These are phyloP conservation scores for Xestia sexstrigata DNA, from an alignment of 2,888 invertebrate genomes.

Conservation along the genomic window DNA sequence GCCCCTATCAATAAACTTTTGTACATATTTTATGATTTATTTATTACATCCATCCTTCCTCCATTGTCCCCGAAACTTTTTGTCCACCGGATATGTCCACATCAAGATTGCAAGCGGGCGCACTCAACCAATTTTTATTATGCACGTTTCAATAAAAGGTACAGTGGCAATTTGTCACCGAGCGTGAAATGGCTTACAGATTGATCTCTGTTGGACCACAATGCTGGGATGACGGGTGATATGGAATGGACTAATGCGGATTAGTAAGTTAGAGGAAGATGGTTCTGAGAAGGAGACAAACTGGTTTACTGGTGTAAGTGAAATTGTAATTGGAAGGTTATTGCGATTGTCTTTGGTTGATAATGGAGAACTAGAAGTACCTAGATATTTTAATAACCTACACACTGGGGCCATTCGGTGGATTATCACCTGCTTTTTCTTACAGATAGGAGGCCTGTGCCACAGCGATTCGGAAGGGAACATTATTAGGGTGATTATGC, in stretches of 20 bases:
- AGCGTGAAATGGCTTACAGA: slow-evolving; percentile 69
- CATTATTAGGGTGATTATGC: not conserved
- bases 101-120: slow-evolving; percentile 61
- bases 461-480: not conserved
- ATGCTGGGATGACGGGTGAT: slow-evolving; percentile 21
- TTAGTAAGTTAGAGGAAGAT: not conserved
- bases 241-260: slow-evolving; percentile 4
- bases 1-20: slow-evolving; percentile 52
- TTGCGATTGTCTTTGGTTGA: not conserved
- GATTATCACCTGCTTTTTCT: not conserved
- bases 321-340: not conserved
- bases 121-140: slow-evolving; percentile 68
- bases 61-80: slow-evolving; percentile 46
- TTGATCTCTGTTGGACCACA: slow-evolving; percentile 62
- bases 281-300: not conserved
- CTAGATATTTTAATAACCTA: not conserved
- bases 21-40: slow-evolving; percentile 57
- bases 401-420: not conserved
- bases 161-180: slow-evolving; percentile 74
- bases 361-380: not conserved
- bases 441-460: not conserved
- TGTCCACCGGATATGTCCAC: slow-evolving; percentile 60
- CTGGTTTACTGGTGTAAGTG: not conserved
- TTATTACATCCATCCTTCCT: slow-evolving; percentile 53
- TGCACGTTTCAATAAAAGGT: slow-evolving; percentile 72